Evolutionary conservation across 64 coral and sea anemone species (phyloP).

Genomic region (Montipora efflorescens): DNA sequence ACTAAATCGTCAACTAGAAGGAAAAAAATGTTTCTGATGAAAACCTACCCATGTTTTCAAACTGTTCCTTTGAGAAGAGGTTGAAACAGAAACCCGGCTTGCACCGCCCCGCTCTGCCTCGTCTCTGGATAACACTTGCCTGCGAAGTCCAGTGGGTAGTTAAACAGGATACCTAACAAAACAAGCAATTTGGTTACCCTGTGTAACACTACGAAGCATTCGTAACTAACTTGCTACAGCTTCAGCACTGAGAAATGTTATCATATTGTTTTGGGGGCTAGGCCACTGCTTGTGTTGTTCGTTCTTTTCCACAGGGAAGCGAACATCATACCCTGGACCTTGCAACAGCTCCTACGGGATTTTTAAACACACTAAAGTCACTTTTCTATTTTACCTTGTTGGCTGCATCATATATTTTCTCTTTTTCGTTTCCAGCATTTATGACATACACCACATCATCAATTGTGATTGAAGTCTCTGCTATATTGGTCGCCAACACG

Average conservation of each 20-base stretch:
- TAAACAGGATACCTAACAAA: conserved; percentile 74
- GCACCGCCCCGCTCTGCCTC: conserved; percentile 78
- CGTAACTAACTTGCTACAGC: too few relatives aligned
- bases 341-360: too few relatives aligned
- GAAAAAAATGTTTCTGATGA: background rate
- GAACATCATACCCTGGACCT: too few relatives aligned
- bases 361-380: background rate
- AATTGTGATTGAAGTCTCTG: conserved; percentile 90
- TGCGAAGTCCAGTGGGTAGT: conserved; percentile 79
- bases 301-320: too few relatives aligned
- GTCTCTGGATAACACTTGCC: conserved; percentile 79
- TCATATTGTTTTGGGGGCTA: too few relatives aligned
- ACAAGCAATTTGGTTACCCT: background rate
- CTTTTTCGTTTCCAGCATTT: conserved; percentile 89
- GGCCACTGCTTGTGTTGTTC: too few relatives aligned
- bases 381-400: conserved; percentile 57
- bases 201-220: background rate
- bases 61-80: conserved; percentile 77
- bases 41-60: conserved; percentile 79
- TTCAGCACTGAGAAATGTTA: too few relatives aligned
- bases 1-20: background rate
- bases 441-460: conserved; percentile 86
- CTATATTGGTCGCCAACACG: conserved; percentile 86
- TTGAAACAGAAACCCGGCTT: conserved; percentile 86
- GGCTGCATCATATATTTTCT: conserved; percentile 76